Base-by-base conservation (phyloP, 2,113 vertebrate genomes). In the Axis porcinus region DNA sequence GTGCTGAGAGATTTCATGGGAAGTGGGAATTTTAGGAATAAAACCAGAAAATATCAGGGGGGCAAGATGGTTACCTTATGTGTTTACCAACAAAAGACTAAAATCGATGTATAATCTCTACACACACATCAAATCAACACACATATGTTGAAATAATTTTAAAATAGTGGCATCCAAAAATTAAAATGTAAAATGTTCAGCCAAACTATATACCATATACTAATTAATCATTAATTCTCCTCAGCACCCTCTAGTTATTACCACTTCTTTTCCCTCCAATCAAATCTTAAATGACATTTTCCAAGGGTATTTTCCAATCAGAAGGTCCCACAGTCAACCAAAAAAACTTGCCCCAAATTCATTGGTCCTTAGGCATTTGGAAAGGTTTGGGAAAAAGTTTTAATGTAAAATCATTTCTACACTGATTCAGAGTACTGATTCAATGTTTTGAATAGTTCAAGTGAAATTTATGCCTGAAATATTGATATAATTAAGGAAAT, bases 401-500 rank as follows among this genome's bases (percentile, higher is more conserved):
- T 89, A 92, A 83, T 57, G 3, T 58, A 76, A 97, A 90, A 90
- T 89, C 1, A 67, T 70, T 88, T 89, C 60, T 86, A 74, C 4
- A 64, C 52, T 86, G 60, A 92, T 76, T 94, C 45, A 64, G 87
- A 97, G 27, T 86, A 60, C 16, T 81, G 45, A 87, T 81, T 95
- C n/a, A 91, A 86, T 54, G 62, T 47, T 96, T 92, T 95, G 3
- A 54, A 85, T 86, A 91, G 50, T 57, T 91, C 50, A 87, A 89
- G 23, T 83, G 52, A 97, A 97, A 64, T 92, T 89, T 89, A 76
- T 58, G 27, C 17, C 40, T 93, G 43, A 70, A 95, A 88, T 95
- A 88, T 33, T 64, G 45, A 74, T 81, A 93, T 27, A 40, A 95
- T 79, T 91, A 95, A 94, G 45, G 13, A 92, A 86, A 91, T 70